phyloP scores from a whole-genome alignment of 1,140 invertebrate species.

The Pygmarrhopalites habei region DNA sequence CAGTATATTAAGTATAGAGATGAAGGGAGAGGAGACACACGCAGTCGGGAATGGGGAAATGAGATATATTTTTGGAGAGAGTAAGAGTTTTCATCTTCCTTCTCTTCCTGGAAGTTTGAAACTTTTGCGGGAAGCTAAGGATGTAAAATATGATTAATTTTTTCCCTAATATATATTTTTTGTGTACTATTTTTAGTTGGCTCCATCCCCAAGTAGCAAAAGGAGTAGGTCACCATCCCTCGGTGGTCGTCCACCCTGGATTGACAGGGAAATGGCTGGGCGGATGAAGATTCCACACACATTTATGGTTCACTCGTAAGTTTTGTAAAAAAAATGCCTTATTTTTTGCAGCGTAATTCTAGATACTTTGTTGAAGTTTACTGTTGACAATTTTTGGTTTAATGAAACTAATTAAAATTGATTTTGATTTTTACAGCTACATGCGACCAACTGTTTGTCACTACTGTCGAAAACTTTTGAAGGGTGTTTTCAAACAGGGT shows the following conservation, averaged over 20 bases:
- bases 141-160: background rate
- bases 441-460: slow-evolving; percentile 93
- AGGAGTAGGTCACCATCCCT: slow-evolving; percentile 63
- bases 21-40: too few relatives aligned
- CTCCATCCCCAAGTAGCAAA: slow-evolving; percentile 35
- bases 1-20: too few relatives aligned
- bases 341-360: too few relatives aligned
- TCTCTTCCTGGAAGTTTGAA: background rate
- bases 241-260: slow-evolving; percentile 61
- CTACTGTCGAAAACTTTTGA: slow-evolving; percentile 87
- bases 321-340: too few relatives aligned
- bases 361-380: too few relatives aligned
- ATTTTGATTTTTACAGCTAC: slow-evolving; percentile 52
- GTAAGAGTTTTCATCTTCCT: too few relatives aligned
- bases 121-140: background rate
- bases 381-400: too few relatives aligned
- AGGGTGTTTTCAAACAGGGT: slow-evolving; percentile 93
- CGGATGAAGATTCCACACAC: slow-evolving; percentile 85
- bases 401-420: too few relatives aligned
- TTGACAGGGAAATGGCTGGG: slow-evolving; percentile 61
- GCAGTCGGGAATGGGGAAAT: too few relatives aligned
- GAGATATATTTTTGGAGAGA: too few relatives aligned
- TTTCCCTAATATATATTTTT: background rate
- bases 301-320: slow-evolving; percentile 69
- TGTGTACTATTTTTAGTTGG: slow-evolving; percentile 33